Conservation (phyloP, 2,113 vertebrate genomes). For the Brachyhypopomus gauderio region DNA sequence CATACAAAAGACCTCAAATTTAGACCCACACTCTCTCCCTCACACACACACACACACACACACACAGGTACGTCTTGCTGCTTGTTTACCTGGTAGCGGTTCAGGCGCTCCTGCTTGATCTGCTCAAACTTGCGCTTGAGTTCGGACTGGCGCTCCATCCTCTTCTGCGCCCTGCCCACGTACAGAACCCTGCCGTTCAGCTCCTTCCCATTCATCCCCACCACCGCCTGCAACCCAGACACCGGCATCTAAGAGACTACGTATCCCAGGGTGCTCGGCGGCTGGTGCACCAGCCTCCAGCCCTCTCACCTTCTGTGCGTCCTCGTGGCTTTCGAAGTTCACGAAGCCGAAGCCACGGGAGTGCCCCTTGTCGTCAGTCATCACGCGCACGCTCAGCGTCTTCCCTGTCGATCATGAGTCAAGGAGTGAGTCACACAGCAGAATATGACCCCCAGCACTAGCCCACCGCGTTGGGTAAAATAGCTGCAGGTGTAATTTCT, state of each 20-base stretch:
- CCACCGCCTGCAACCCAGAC: conserved; percentile 80
- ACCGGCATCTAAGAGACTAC: background rate
- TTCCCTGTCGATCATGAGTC: conserved; percentile 75
- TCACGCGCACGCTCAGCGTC: conserved; percentile 91
- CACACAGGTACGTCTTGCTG: background rate
- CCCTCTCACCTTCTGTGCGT: conserved; percentile 87
- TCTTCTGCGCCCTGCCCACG: conserved; percentile 93
- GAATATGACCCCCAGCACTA: no score
- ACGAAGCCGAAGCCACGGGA: conserved; percentile 95
- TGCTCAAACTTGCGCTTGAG: conserved; percentile 92
- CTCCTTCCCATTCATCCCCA: conserved; percentile 91
- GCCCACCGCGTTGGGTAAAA: no score
- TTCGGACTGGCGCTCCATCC: conserved; percentile 88
- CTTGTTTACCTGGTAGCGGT: conserved; percentile 86
- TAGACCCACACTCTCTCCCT: no score
- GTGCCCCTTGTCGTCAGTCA: conserved; percentile 82
- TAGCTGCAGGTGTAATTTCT: background rate
- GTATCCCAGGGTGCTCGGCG: background rate
- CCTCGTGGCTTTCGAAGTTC: conserved; percentile 90
- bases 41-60: background rate
- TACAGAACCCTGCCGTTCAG: conserved; percentile 84
- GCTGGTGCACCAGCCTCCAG: background rate
- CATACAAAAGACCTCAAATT: background rate
- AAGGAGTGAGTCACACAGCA: no score
- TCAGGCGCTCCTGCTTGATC: conserved; percentile 91